Evolutionary conservation across 2,888 invertebrate species (phyloP).

Genomic region (Osmoderma eremita): DNA sequence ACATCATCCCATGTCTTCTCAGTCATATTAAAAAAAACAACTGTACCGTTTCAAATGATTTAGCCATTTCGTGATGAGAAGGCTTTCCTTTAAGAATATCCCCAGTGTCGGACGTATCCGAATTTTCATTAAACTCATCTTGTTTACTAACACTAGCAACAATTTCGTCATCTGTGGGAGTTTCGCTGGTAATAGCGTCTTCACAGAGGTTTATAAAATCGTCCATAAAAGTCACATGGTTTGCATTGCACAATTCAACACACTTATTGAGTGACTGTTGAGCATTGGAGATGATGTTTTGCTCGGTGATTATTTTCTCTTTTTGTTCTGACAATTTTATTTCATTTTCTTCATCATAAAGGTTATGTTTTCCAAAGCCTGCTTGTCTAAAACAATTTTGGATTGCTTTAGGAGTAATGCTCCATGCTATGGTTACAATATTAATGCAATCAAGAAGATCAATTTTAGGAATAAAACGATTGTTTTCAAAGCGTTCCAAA

Average conservation of each 20-base stretch:
- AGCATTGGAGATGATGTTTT: slow-evolving; percentile 15
- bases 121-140: slow-evolving; percentile 12
- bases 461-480: not conserved
- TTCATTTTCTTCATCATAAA: too few species aligned
- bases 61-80: slow-evolving; percentile 21
- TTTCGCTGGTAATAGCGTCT: slow-evolving; percentile 19
- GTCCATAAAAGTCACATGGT: slow-evolving; percentile 18
- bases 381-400: too few species aligned
- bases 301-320: too few species aligned
- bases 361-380: too few species aligned
- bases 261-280: slow-evolving; percentile 11
- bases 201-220: slow-evolving; percentile 24
- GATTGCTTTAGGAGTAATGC: too few species aligned
- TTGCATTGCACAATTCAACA: slow-evolving; percentile 14
- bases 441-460: not conserved
- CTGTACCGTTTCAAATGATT: slow-evolving; percentile 19
- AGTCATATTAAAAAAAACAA: slow-evolving; percentile 26
- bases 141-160: slow-evolving; percentile 20
- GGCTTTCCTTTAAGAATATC: slow-evolving; percentile 16
- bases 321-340: too few species aligned
- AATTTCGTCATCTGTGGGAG: slow-evolving; percentile 18
- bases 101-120: slow-evolving; percentile 20
- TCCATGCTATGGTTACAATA: not conserved
- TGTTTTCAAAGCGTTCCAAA: not conserved
- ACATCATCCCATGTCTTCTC: slow-evolving; percentile 6